A percentile compares a stretch with the other conserved stretches of the same genome.
These are phyloP conservation scores for Macrophya annulata DNA, from an alignment of 2,888 invertebrate species.

Conservation along the genomic window DNA sequence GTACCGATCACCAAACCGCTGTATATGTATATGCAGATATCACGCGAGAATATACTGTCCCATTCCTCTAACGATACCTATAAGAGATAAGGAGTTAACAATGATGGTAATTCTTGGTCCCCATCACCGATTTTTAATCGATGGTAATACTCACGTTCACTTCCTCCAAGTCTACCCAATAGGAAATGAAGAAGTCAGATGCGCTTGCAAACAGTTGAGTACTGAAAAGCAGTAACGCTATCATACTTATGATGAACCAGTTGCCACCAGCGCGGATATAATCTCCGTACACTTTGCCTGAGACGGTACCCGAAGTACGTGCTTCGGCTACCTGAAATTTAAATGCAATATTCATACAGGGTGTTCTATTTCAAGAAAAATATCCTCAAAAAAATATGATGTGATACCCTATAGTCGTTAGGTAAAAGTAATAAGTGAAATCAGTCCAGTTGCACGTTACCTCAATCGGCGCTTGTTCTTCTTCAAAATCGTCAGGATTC, in stretches of 20 bases:
- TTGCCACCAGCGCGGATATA: conserved; percentile 89
- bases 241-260: conserved; percentile 82
- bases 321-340: conserved; percentile 69
- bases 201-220: conserved; percentile 88
- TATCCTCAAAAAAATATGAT: no score
- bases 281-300: conserved; percentile 83
- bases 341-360: no score
- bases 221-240: conserved; percentile 84
- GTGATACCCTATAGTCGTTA: no score
- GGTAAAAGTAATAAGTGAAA: no score
- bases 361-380: no score
- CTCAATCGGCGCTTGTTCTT: conserved; percentile 69
- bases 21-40: conserved; percentile 82
- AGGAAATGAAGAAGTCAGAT: conserved; percentile 90
- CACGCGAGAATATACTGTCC: conserved; percentile 78
- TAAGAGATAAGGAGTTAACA: not conserved
- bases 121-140: not conserved
- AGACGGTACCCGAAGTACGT: conserved; percentile 83
- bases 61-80: not conserved
- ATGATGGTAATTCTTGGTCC: no score
- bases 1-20: conserved; percentile 79
- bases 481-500: not conserved
- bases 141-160: conserved; percentile 63
- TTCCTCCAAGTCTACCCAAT: conserved; percentile 82
- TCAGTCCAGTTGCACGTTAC: conserved; percentile 61